phyloP scores from a whole-genome alignment of 2,888 invertebrate species.

The Beris morrisii region DNA sequence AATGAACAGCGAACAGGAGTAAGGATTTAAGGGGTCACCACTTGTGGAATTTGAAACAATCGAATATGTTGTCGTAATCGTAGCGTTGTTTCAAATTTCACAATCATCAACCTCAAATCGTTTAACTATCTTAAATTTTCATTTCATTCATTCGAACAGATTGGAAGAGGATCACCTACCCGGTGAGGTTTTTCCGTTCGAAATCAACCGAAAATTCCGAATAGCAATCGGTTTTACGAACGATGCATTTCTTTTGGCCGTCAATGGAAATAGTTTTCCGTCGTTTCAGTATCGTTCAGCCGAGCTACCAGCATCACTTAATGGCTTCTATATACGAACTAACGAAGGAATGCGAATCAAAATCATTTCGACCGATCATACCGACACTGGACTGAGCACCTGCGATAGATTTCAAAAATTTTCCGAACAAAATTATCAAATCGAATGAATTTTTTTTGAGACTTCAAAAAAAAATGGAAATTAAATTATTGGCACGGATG shows the following conservation, averaged over 20 bases:
- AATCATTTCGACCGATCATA: background rate
- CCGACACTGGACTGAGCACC: background rate
- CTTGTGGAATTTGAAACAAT: background rate
- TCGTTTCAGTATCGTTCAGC: background rate
- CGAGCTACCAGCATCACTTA: background rate
- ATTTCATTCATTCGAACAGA: background rate
- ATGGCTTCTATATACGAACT: background rate
- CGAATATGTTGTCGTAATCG: background rate
- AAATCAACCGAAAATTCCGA: constrained; percentile 7
- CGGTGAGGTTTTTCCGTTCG: background rate
- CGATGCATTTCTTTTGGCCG: background rate
- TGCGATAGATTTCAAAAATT: background rate
- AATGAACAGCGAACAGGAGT: constrained; percentile 10
- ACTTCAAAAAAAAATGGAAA: too few species aligned
- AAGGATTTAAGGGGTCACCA: background rate
- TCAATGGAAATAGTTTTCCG: background rate
- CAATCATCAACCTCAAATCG: background rate
- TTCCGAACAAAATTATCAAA: background rate
- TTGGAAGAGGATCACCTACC: background rate
- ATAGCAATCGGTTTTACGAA: constrained; percentile 1
- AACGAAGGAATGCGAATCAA: background rate
- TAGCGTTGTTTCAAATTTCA: background rate
- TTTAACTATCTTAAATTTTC: background rate
- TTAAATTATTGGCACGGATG: too few species aligned
- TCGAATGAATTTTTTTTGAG: constrained; percentile 3